Evolutionary conservation across 2,888 invertebrate species (phyloP).

Genomic region (Aspidapion aeneum): DNA sequence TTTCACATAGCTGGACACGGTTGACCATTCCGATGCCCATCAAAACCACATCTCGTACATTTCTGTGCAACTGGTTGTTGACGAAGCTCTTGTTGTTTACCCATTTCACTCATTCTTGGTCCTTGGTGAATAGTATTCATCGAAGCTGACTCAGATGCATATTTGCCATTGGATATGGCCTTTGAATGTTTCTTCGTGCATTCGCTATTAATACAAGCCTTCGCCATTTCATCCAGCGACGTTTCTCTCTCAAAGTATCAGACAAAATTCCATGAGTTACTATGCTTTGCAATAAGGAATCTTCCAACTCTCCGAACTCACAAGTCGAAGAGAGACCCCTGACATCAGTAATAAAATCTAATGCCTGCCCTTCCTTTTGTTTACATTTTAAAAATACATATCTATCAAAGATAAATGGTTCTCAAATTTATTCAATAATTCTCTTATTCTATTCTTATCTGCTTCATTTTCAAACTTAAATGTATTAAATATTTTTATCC

Average conservation of each 20-base stretch:
- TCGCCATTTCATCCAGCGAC: neutral
- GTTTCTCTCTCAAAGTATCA: neutral
- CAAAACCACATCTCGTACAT: no score
- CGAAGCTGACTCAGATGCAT: no score
- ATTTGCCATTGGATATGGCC: neutral
- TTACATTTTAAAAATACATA: slow-evolving; percentile 7
- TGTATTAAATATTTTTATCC: slow-evolving; percentile 6
- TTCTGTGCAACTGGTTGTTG: no score
- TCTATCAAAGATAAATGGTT: slow-evolving; percentile 9
- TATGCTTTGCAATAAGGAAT: neutral
- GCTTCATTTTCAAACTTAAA: slow-evolving; percentile 3
- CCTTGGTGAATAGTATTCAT: no score
- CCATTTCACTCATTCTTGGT: no score
- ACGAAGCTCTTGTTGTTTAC: no score
- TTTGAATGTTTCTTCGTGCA: neutral
- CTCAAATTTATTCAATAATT: slow-evolving; percentile 3
- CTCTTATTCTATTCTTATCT: slow-evolving; percentile 4
- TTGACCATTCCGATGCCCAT: no score
- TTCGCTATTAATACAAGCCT: neutral
- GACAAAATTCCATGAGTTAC: neutral
- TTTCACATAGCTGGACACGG: no score
- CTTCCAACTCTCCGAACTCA: neutral
- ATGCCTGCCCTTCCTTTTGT: slow-evolving; percentile 1
- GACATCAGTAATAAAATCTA: no score
- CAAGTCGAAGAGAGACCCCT: neutral